Base-by-base conservation (phyloP, 1,140 invertebrate species). In the Brachionus plicatilis region DNA sequence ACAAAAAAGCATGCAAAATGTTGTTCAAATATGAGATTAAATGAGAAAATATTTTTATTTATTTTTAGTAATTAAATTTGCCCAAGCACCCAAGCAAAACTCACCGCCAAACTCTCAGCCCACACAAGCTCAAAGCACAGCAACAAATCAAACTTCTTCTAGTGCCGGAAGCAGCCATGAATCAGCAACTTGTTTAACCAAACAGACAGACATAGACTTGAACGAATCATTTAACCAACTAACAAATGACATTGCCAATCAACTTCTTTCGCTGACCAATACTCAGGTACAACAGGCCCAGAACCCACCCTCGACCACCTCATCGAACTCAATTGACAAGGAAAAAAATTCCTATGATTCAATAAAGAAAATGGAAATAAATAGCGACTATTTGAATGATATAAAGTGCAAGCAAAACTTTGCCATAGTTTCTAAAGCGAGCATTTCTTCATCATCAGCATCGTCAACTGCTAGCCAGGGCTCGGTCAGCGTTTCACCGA, bases 181-280 rank as follows among this genome's bases (percentile, higher is more conserved):
- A 76, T 76, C 72, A 76, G 72, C 43, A 24, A 76, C 27, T 50
- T 50, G 12, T 72, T 72, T 43, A 47, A n/a, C 68, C 17, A 72
- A 72, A 72, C 37, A 72, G 47, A 24, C 41, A 50, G 27, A 33
- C 14, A 50, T 50, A 76, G 72, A 76, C 45, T 76, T 76, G 20
- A 76, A 76, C 27, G 72, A 76, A 50, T 76, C 72, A 8, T 76
- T 76, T 53, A 76, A 76, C 6, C 72, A 76, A 50, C 33, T 76
- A 50, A 76, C 72, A 27, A 76, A 76, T 76, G 72, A 76, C 24
- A 76, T 76, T 24, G 72, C 72, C 14, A 76, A 76, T 76, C 72
- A 76, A 76, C 27, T 76, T 27, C 27, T 76, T 4, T 50, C 41
- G 7, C 27, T 76, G 20, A 50, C 41, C 1, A 47, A 76, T 50